Percentiles rank a stretch among this genome's conserved stretches.
phyloP scores from a whole-genome alignment of 2,888 invertebrate genomes.

The Drymonia ruficornis region DNA sequence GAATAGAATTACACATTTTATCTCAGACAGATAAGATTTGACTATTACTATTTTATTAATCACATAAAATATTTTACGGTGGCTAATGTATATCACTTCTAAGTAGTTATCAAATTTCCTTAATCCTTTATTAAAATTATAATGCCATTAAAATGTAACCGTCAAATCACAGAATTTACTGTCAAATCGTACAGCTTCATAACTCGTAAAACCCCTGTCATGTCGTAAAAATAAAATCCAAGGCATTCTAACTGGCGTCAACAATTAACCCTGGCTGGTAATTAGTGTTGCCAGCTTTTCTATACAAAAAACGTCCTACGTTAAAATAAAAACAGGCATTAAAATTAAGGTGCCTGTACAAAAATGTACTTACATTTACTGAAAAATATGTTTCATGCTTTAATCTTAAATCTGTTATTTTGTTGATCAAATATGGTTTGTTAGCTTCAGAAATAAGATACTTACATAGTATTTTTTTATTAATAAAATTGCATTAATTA shows the following conservation, averaged over 20 bases:
- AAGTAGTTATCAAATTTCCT: conserved; percentile 10
- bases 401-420: too few species aligned
- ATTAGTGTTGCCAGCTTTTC: conserved; percentile 1
- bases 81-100: not conserved
- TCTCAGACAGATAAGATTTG: not conserved
- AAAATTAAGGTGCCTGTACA: too few species aligned
- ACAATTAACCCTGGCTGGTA: conserved; percentile 72
- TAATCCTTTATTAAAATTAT: conserved; percentile 36
- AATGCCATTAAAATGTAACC: conserved; percentile 40
- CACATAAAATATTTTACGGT: not conserved
- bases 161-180: conserved; percentile 47
- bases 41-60: not conserved
- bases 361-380: too few species aligned
- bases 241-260: conserved; percentile 67
- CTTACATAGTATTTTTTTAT: too few species aligned
- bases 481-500: too few species aligned
- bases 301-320: too few species aligned
- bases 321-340: too few species aligned
- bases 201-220: conserved; percentile 65
- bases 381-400: too few species aligned
- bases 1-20: not conserved
- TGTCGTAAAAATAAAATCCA: conserved; percentile 73
- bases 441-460: too few species aligned
- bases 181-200: conserved; percentile 59
- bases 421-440: too few species aligned